phyloP scores from a whole-genome alignment of 92 coral and sea anemone genomes.

The Palythoa heliodiscus region DNA sequence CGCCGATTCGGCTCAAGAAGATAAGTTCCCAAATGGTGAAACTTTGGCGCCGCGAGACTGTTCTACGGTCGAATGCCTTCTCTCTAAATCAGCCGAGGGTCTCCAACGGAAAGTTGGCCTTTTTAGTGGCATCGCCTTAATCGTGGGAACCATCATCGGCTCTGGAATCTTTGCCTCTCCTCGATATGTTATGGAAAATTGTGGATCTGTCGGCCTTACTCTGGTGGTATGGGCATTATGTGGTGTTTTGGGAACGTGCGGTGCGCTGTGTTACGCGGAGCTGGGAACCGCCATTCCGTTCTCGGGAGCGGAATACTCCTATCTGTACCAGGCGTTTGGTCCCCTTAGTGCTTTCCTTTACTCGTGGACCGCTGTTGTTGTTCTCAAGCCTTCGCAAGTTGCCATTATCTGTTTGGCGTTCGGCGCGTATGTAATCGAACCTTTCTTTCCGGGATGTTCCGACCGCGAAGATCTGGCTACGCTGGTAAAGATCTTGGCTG shows the following conservation, averaged over 20 bases:
- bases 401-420: conserved; percentile 94
- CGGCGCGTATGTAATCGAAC: conserved; percentile 95
- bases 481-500: conserved; percentile 85
- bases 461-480: conserved; percentile 72
- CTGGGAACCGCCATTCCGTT: conserved; percentile 91
- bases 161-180: conserved; percentile 98
- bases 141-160: conserved; percentile 95
- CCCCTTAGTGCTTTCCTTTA: conserved; percentile 81
- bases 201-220: conserved; percentile 95
- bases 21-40: neutral
- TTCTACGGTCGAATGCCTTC: conserved; percentile 61
- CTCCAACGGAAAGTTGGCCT: conserved; percentile 89
- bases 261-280: conserved; percentile 90
- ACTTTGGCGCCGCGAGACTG: conserved; percentile 34
- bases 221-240: conserved; percentile 91
- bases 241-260: conserved; percentile 83
- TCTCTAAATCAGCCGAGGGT: conserved; percentile 48
- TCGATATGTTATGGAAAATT: conserved; percentile 80
- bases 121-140: conserved; percentile 82
- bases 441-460: conserved; percentile 86
- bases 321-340: conserved; percentile 81
- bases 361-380: conserved; percentile 93
- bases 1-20: neutral
- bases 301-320: conserved; percentile 90
- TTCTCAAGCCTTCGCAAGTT: conserved; percentile 93